These are phyloP conservation scores for Bradypodion ventrale DNA, from an alignment of 2,797 vertebrate species.

Conservation along the genomic window DNA sequence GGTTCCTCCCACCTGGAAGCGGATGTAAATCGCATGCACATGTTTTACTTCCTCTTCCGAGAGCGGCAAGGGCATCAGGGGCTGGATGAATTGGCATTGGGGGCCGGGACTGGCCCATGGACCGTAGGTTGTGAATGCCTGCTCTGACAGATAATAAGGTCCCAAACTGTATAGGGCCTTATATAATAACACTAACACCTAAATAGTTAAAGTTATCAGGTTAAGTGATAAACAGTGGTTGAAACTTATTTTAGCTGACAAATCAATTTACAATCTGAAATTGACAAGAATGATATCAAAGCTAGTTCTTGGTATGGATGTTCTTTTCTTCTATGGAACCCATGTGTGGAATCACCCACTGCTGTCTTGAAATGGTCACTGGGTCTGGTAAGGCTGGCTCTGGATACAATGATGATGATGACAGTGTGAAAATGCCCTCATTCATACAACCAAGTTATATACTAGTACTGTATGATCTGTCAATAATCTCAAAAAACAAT, in stretches of 20 bases:
- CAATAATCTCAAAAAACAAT: not conserved
- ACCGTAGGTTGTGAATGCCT: too few relatives aligned
- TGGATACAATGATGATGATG: too few relatives aligned
- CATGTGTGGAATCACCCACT: not conserved
- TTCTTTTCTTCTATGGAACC: not conserved
- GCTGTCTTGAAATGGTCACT: not conserved
- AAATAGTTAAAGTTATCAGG: not conserved
- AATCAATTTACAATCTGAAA: not conserved
- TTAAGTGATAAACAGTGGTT: not conserved
- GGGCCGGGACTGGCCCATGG: too few relatives aligned
- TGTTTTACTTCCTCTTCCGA: too few relatives aligned
- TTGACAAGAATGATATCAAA: too few relatives aligned
- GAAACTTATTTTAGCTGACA: not conserved
- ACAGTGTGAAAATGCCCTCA: not conserved
- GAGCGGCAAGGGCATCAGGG: too few relatives aligned
- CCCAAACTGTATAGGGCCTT: too few relatives aligned
- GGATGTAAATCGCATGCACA: too few relatives aligned
- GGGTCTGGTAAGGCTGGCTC: not conserved
- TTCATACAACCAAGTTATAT: not conserved
- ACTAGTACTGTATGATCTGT: not conserved
- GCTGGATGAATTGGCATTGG: too few relatives aligned
- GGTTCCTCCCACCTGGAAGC: too few relatives aligned
- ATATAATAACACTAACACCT: too few relatives aligned
- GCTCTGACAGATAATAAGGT: too few relatives aligned
- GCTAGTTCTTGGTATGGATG: not conserved